Percentiles rank a stretch among this genome's conserved stretches.
Evolutionary conservation across 2,797 vertebrate genomes (phyloP).

Genomic region (Coregonus sp.): DNA sequence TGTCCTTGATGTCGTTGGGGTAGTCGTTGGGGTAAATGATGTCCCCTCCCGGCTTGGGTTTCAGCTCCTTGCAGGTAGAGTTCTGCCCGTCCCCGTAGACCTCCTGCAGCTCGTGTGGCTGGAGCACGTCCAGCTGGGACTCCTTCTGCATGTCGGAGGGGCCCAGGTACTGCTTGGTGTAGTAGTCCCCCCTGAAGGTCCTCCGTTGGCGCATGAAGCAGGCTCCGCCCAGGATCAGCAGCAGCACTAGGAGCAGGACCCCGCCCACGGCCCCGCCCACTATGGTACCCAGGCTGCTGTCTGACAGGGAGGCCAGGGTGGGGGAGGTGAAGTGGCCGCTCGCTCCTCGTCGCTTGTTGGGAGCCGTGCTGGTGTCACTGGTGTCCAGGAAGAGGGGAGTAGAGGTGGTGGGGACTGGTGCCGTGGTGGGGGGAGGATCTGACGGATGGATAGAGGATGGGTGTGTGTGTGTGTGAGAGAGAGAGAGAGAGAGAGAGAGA

Average conservation of each 20-base stretch:
- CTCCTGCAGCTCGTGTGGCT: slow-evolving; percentile 91
- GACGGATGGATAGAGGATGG: slow-evolving; percentile 38
- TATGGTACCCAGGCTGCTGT: slow-evolving; percentile 86
- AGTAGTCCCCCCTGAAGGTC: slow-evolving; percentile 97
- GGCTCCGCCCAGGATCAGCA: slow-evolving; percentile 81
- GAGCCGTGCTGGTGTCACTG: slow-evolving; percentile 78
- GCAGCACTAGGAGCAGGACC: slow-evolving; percentile 85
- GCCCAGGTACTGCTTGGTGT: slow-evolving; percentile 97
- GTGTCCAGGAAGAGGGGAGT: slow-evolving; percentile 68
- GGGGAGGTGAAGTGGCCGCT: slow-evolving; percentile 78
- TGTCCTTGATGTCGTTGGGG: slow-evolving; percentile 85
- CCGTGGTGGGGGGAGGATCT: slow-evolving; percentile 93
- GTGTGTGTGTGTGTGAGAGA: slow-evolving; percentile 33
- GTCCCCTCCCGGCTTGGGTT: slow-evolving; percentile 75
- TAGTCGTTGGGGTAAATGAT: slow-evolving; percentile 89
- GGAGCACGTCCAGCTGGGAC: slow-evolving; percentile 92
- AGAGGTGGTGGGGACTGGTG: slow-evolving; percentile 82
- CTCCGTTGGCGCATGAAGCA: slow-evolving; percentile 89
- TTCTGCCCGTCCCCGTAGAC: slow-evolving; percentile 76
- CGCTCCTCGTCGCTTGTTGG: slow-evolving; percentile 74
- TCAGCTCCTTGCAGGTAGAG: slow-evolving; percentile 74
- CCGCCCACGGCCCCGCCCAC: slow-evolving; percentile 90
- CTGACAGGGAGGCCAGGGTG: slow-evolving; percentile 81
- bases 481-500: slow-evolving; percentile 74
- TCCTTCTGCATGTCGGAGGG: slow-evolving; percentile 98